Evolutionary conservation across 2,888 invertebrate species (phyloP), one percentile per base, ranked within the genome.

Genomic region (Drosophila neonasuta): DNA sequence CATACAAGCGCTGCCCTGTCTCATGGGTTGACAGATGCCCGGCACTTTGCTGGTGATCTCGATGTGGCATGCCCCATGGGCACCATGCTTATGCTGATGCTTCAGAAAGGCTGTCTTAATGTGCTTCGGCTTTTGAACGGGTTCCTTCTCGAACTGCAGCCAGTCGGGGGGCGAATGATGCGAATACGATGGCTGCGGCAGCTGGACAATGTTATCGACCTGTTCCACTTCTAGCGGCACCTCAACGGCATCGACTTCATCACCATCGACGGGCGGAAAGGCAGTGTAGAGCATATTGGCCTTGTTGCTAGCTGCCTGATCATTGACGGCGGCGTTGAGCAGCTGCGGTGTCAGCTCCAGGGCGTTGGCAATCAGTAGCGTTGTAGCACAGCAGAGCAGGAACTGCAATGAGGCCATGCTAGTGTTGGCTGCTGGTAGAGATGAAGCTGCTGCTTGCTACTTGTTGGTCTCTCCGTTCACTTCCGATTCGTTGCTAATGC

Each of bases 1-100:
- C 42, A 90, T 80, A 52, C 90, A 90, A 64, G 89, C 88, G 51
- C 80, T 84, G 34, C 90, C 90, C 11, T 66, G 48, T 13, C 80
- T 80, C 88, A 90, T 86, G 20, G 87, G 78, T 66, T 90, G 83
- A 64, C 90, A 90, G 62, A 78, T 64, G 50, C 90, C 90, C 13
- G 80, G 80, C 34, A 90, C 83, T 46, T 89, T 87, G 68, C 75
- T 90, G 50, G 89, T 86, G 11, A 90, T 87, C 68, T 89, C 90
- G 54, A 90, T 89, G 63, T 79, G 79, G 61, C 90, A 90, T 74
- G 55, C 82, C 79, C 65, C 69, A 13, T 75, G 79, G 5, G 66
- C 45, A 1, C 46, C 29, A 11, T 30, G 17, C 29, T 80, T 68
- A 29, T 74, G 63, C 15, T 62, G 45, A 34, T 73, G 87, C 67